Evolutionary conservation across 2,797 vertebrate genomes (phyloP), one percentile per base, ranked within the genome.

Genomic region (Melanotaenia maccullochi): DNA sequence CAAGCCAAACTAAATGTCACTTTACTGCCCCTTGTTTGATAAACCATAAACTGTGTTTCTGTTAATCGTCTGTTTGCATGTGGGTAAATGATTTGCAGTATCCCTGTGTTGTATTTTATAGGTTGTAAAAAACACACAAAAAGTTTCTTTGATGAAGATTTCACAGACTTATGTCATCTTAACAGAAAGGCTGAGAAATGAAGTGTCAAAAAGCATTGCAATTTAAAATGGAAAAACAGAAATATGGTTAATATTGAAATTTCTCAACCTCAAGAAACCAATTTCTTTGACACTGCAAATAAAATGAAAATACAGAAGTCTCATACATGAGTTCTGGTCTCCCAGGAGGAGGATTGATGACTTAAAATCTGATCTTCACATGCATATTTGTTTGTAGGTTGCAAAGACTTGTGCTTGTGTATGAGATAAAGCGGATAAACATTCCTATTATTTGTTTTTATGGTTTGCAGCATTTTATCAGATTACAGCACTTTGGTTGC

Each of bases 11-110:
- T 9, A 44, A 75, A 80, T 56, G 58, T 56, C 35, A 76, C 60
- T 84, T 81, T 70, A 76, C 61, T 58, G 73, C 49, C 59, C 18
- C 24, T 52, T 5, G 14, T 60, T 62, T 59, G 18, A 72, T 69
- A n/a, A 65, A 49, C 44, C 66, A 11, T 56, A 74, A 78, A 68
- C 32, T 60, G 16, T 60, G 2, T 30, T 14, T 56, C 11, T 70
- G 9, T 52, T 3, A 28, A 18, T 47, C 3, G 44, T 61, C 11
- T 64, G 51, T 65, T 24, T 65, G 60, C 56, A n/a, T 70, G 42
- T 65, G 67, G 61, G 58, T 73, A 32, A 3, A 55, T 36, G 11
- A 40, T 38, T 24, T 65, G 7, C 55, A 44, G 32, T 33, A 30
- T 24, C 12, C 9, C 6, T 13, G 28, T 51, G 57, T 28, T 63